These are phyloP conservation scores for Naja naja DNA, from an alignment of 2,113 vertebrate genomes.

Conservation along the genomic window DNA sequence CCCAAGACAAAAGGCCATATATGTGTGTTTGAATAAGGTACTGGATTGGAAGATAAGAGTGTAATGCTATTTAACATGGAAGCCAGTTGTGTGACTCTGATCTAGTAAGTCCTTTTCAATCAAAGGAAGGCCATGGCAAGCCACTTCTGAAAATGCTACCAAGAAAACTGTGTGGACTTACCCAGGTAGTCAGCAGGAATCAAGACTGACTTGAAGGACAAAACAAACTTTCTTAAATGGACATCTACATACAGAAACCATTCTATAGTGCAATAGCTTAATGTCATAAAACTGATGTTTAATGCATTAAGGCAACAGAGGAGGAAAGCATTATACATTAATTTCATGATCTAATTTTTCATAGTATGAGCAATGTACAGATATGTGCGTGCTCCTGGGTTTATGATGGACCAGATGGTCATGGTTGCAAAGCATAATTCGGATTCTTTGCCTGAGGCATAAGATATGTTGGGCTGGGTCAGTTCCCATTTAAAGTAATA, in stretches of 20 bases:
- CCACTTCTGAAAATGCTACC: background rate
- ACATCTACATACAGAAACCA: background rate
- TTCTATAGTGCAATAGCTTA: background rate
- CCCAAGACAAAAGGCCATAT: background rate
- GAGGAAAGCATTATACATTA: background rate
- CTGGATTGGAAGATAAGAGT: background rate
- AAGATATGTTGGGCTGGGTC: background rate
- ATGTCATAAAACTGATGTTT: background rate
- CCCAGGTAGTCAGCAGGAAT: background rate
- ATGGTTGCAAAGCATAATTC: background rate
- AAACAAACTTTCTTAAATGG: background rate
- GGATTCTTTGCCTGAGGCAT: background rate
- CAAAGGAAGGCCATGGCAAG: background rate
- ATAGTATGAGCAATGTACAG: background rate
- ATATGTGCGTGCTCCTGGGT: background rate
- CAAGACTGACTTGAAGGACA: background rate
- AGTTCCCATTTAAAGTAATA: background rate
- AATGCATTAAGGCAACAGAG: background rate
- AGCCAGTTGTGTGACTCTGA: background rate
- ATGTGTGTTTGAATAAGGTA: background rate
- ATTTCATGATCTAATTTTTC: slow-evolving; percentile 9
- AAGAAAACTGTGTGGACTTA: background rate
- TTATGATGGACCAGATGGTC: background rate
- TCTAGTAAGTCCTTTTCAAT: background rate
- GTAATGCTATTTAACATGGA: background rate